Percentiles rank a stretch among this genome's conserved stretches.
Evolutionary conservation across 2,797 vertebrate species (phyloP).

Genomic region (Urophycis tenuis): DNA sequence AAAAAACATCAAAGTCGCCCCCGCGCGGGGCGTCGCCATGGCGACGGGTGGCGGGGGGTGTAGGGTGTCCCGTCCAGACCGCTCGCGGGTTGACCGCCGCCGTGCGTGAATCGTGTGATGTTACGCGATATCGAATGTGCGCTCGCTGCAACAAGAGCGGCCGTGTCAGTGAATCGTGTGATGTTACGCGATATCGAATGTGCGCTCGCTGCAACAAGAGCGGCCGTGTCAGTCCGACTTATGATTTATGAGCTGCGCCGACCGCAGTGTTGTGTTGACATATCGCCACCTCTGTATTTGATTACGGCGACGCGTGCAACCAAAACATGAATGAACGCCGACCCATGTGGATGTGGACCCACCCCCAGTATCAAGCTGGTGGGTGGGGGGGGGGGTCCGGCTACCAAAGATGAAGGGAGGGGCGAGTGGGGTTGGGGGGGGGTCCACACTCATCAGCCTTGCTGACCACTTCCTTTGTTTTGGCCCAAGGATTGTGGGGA

Average conservation of each 20-base stretch:
- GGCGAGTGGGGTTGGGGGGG: neutral
- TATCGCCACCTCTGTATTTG: neutral
- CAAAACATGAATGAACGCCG: neutral
- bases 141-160: neutral
- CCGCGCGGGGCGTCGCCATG: neutral
- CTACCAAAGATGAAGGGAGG: neutral
- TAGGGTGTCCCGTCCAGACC: conserved; percentile 3
- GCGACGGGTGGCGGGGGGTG: neutral
- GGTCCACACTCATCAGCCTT: conserved; percentile 24
- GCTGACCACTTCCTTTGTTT: conserved; percentile 67
- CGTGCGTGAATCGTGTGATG: neutral
- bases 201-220: neutral
- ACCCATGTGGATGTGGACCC: neutral
- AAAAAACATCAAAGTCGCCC: conserved; percentile 3
- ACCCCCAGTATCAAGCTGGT: neutral
- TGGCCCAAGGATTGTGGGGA: conserved; percentile 37
- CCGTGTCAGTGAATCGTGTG: too few species aligned
- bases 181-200: neutral
- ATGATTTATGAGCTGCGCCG: neutral
- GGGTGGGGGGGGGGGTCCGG: neutral
- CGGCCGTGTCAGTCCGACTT: neutral
- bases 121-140: neutral
- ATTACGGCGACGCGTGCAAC: neutral
- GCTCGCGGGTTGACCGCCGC: neutral
- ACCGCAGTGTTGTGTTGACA: neutral